These are phyloP conservation scores for Pomatostomus ruficeps DNA, from an alignment of 2,113 vertebrate species.

Conservation along the genomic window DNA sequence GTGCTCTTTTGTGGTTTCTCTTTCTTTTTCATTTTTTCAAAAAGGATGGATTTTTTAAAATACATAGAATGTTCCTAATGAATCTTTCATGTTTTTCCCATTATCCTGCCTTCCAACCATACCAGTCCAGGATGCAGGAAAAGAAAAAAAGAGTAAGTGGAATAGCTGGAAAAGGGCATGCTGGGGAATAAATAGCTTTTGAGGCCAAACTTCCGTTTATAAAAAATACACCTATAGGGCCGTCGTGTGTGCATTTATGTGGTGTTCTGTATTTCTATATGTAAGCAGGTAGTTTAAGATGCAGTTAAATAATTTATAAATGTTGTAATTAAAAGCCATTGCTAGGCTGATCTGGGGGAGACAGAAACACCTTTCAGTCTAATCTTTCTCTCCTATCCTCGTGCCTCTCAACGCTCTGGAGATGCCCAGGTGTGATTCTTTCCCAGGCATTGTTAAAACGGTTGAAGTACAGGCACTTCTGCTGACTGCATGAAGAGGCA, in stretches of 20 bases:
- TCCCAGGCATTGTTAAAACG: not conserved
- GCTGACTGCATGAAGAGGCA: not conserved
- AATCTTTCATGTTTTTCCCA: not conserved
- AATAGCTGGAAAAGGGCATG: not conserved
- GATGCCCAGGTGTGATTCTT: not conserved
- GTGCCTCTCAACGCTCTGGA: not conserved
- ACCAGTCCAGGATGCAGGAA: not conserved
- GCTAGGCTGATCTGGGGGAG: not conserved
- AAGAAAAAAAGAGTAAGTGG: not conserved
- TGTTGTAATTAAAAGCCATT: not conserved
- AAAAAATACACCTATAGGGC: not conserved
- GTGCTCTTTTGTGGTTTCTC: fast-evolving
- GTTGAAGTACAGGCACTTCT: not conserved
- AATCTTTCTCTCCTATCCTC: not conserved
- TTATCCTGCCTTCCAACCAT: not conserved
- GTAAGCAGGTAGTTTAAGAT: not conserved
- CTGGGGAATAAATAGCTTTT: not conserved
- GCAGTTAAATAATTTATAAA: not conserved
- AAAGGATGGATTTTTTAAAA: not conserved
- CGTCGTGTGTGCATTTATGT: not conserved
- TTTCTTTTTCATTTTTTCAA: not conserved
- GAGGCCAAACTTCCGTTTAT: not conserved
- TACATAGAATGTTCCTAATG: not conserved
- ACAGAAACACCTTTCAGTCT: not conserved
- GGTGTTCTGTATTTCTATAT: not conserved